A percentile compares a stretch with the other conserved stretches of the same genome.
Evolutionary conservation across 1,140 invertebrate species (phyloP).

Genomic region (Bombus superbus): DNA sequence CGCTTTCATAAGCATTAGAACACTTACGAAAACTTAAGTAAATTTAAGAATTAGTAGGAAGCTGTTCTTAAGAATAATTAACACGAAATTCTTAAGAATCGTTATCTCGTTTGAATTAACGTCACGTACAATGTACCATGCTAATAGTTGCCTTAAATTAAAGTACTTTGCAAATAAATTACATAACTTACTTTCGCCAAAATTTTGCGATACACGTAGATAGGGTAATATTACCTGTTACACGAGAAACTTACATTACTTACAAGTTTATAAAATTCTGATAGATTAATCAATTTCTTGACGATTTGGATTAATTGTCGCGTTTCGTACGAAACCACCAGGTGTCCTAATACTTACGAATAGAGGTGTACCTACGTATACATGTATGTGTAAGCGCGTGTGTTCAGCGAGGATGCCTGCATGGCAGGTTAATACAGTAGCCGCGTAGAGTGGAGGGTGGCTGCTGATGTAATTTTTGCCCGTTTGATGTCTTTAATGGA

Average conservation of each 20-base stretch:
- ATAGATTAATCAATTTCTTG: neutral
- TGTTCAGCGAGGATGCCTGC: constrained; percentile 70
- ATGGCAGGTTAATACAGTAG: constrained; percentile 77
- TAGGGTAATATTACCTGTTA: no score
- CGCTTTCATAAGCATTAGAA: no score
- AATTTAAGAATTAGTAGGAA: no score
- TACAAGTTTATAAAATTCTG: neutral
- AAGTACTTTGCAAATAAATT: no score
- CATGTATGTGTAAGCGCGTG: constrained; percentile 18
- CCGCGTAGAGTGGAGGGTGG: constrained; percentile 76
- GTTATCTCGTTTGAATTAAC: no score
- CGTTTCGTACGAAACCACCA: neutral
- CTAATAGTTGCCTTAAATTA: no score
- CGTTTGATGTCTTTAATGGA: constrained; percentile 83
- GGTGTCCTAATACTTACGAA: neutral
- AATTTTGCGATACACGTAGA: no score
- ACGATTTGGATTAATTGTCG: neutral
- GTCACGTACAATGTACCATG: no score
- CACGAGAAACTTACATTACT: neutral
- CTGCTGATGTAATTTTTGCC: constrained; percentile 82
- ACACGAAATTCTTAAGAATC: no score
- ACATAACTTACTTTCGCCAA: no score
- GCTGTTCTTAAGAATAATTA: no score
- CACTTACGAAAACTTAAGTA: no score
- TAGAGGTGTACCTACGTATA: neutral